A percentile compares a stretch with the other conserved stretches of the same genome.
Evolutionary conservation across 2,888 invertebrate species (phyloP).

Genomic region (Volucella inanis): DNA sequence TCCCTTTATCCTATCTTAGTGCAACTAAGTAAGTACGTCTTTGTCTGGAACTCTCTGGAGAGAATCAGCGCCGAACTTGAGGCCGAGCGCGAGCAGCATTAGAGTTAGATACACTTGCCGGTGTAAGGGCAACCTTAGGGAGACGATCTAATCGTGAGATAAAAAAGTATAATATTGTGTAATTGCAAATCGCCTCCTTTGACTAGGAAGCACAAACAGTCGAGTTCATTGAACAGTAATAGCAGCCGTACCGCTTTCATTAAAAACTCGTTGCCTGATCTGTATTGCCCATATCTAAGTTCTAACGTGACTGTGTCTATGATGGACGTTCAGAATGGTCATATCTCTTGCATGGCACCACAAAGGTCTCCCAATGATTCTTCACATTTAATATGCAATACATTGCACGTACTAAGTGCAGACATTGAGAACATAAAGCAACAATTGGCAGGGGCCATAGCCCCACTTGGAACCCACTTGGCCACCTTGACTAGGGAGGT

Average conservation of each 20-base stretch:
- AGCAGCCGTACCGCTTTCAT: constrained; percentile 4
- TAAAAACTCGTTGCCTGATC: constrained; percentile 49
- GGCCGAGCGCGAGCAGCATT: constrained; percentile 28
- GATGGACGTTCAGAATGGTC: constrained; percentile 29
- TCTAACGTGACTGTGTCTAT: constrained; percentile 9
- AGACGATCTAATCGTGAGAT: constrained; percentile 72
- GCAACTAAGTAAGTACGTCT: too few relatives aligned
- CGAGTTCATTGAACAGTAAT: constrained; percentile 61
- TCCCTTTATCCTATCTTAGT: constrained; percentile 26
- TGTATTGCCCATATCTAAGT: constrained; percentile 39
- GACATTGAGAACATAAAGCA: constrained; percentile 17
- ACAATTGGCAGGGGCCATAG: constrained; percentile 19
- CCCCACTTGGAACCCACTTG: background rate
- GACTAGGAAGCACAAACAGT: constrained; percentile 54
- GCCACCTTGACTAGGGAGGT: constrained; percentile 14
- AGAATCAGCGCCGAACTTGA: background rate
- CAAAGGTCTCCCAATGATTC: background rate
- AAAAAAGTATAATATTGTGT: constrained; percentile 62
- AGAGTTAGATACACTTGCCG: constrained; percentile 56
- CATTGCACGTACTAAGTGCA: constrained; percentile 3
- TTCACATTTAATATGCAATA: background rate
- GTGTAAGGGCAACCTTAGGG: constrained; percentile 42
- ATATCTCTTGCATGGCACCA: constrained; percentile 19
- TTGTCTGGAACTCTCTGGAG: background rate
- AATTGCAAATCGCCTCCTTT: constrained; percentile 65